Evolutionary conservation across 2,888 invertebrate genomes (phyloP), one percentile per base, ranked within the genome.

Genomic region (Drosophila hamatofila): DNA sequence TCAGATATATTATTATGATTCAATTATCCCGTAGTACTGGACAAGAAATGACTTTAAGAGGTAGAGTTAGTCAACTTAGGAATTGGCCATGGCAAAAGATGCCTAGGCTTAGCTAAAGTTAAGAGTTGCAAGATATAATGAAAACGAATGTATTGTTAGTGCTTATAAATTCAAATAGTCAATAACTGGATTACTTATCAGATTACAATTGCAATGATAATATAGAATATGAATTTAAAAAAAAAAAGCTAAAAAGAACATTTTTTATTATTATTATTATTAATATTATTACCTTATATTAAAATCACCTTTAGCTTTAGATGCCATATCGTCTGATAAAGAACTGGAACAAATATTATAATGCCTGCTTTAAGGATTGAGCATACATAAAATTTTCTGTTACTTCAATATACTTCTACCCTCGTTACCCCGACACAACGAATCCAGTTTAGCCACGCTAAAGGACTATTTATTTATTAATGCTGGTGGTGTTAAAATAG

Each of bases 391-490:
- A 11, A 37, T n/a, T 21, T 0, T 4, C 23, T 7, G 49, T 7
- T 12, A n/a, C 12, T 44, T 44, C 16, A 23, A 44, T 33, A 21
- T 23, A 12, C 23, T 33, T 44, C 18, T 8, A 11, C 23, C 21
- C 14, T n/a, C 42, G 3, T 23, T 21, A 8, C 8, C 23, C 2
- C 7, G 8, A 9, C 30, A 8, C 21, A 8, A 16, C 48, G 18
- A 1, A 4, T 7, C 2, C 14, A n/a, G 18, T 1, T 18, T 11
- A 63, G 14, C 23, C 16, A 35, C 37, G 18, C 25, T 14, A 12
- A 16, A 27, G 37, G n/a, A 60, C 46, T 42, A 51, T 68, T 72
- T 72, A 54, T 58, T 60, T 72, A 64, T 59, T 65, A 60, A 63
- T 59, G 58, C 56, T 52, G 56, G 46, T 44, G 51, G 60, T 63